A percentile compares a stretch with the other conserved stretches of the same genome.
These are phyloP conservation scores for Caenorhabditis japonica DNA, from an alignment of 2,888 invertebrate species.

Conservation along the genomic window DNA sequence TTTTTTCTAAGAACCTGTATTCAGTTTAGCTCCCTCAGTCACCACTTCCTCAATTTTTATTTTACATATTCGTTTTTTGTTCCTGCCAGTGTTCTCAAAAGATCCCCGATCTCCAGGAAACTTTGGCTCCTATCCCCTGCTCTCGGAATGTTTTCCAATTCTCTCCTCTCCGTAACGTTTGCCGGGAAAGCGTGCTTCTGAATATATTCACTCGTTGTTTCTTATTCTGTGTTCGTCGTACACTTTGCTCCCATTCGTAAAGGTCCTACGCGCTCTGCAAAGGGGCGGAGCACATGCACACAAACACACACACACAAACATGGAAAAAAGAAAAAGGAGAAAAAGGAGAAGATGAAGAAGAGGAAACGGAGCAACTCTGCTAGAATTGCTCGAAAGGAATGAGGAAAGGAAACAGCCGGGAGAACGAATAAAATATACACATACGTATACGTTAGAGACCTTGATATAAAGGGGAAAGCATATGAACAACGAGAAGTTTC, in stretches of 20 bases:
- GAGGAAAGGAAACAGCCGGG: constrained; percentile 4
- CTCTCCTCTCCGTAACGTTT: constrained; percentile 9
- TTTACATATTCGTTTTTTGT: no score
- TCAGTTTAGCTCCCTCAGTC: no score
- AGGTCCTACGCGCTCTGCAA: constrained; percentile 28
- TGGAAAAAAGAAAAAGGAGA: constrained; percentile 24
- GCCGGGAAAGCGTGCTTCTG: constrained; percentile 5
- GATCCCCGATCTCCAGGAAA: no score
- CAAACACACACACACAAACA: constrained; percentile 28
- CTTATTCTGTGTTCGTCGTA: constrained; percentile 52
- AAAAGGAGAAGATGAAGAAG: no score
- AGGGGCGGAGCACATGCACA: constrained; percentile 5
- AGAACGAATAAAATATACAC: constrained; percentile 32
- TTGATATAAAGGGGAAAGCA: constrained; percentile 22
- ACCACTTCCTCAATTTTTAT: no score
- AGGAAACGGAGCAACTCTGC: constrained; percentile 31
- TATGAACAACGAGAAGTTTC: constrained; percentile 30
- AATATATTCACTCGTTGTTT: constrained; percentile 49
- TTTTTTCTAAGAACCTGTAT: no score
- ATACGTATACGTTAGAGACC: constrained; percentile 23
- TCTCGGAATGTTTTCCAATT: no score
- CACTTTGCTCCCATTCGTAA: constrained; percentile 50
- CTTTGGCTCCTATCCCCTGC: no score
- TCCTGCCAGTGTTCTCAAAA: no score
- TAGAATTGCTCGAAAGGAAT: constrained; percentile 22